A percentile compares a stretch with the other conserved stretches of the same genome.
These are phyloP conservation scores for Euura saliciscinereae DNA, from an alignment of 1,140 invertebrate genomes.

Conservation along the genomic window DNA sequence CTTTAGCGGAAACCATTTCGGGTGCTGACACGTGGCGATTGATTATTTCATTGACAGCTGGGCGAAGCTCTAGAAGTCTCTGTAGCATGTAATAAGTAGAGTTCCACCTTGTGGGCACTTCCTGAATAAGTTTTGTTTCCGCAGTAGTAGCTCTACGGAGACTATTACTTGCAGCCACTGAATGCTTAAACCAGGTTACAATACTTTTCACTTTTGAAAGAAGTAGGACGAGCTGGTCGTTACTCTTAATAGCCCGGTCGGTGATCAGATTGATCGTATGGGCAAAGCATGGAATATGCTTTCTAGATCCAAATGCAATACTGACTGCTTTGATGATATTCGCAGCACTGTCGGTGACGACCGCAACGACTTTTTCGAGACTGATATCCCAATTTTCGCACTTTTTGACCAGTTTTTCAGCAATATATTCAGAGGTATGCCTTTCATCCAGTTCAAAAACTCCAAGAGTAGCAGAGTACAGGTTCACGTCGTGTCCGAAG, in stretches of 20 bases:
- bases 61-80: conserved; percentile 44
- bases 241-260: conserved; percentile 22
- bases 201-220: conserved; percentile 18
- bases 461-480: conserved; percentile 30
- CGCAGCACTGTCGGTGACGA: conserved; percentile 27
- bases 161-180: background rate
- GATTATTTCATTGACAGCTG: conserved; percentile 39
- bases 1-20: conserved; percentile 39
- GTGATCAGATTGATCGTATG: conserved; percentile 29
- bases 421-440: conserved; percentile 43
- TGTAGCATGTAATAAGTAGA: conserved; percentile 48
- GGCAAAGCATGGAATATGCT: conserved; percentile 38
- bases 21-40: conserved; percentile 41
- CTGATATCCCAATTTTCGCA: conserved; percentile 44
- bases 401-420: conserved; percentile 37
- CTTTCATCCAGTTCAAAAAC: conserved; percentile 40
- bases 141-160: background rate
- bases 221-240: background rate
- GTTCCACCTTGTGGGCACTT: conserved; percentile 46
- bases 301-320: conserved; percentile 40
- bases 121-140: conserved; percentile 38
- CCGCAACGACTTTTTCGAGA: conserved; percentile 44
- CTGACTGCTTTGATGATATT: conserved; percentile 49
- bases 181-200: conserved; percentile 13
- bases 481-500: conserved; percentile 5